Conservation (phyloP, 2,888 invertebrate species). For the Idaea aversata region DNA sequence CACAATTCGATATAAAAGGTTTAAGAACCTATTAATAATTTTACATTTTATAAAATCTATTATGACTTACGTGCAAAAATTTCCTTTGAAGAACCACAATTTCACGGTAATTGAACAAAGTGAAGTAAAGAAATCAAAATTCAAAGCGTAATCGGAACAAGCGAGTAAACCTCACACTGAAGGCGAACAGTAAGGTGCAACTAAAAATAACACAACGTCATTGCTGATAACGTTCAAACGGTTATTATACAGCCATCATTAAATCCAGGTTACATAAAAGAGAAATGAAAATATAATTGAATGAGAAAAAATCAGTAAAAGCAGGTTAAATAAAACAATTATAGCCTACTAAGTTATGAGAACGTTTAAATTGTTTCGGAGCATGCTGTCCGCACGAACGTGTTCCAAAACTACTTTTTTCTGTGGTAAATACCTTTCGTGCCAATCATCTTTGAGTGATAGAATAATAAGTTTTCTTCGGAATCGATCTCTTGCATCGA, state of each 20-base stretch:
- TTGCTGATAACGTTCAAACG: constrained; percentile 48
- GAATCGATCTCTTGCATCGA: constrained; percentile 21
- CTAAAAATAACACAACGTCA: constrained; percentile 54
- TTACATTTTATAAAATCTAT: not conserved
- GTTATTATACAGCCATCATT: constrained; percentile 41
- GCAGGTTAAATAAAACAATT: constrained; percentile 20
- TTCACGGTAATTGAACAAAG: not conserved
- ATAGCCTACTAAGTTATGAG: constrained; percentile 9
- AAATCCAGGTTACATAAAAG: constrained; percentile 45
- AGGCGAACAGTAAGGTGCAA: constrained; percentile 29
- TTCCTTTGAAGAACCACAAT: not conserved
- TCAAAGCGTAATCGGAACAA: not conserved
- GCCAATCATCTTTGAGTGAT: constrained; percentile 37
- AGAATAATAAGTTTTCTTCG: constrained; percentile 36
- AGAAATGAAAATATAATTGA: constrained; percentile 37
- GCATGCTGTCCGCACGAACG: constrained; percentile 25
- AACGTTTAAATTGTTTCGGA: constrained; percentile 10
- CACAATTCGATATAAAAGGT: too few species aligned
- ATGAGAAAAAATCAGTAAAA: constrained; percentile 19
- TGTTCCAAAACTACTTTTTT: constrained; percentile 44
- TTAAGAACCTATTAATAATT: not conserved
- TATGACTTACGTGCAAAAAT: not conserved
- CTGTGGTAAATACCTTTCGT: constrained; percentile 40
- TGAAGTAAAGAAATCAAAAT: not conserved
- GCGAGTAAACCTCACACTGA: constrained; percentile 8